Percentiles rank a stretch among this genome's conserved stretches.
phyloP scores from a whole-genome alignment of 1,140 invertebrate genomes.

The Bombus haemorrhoidalis region DNA sequence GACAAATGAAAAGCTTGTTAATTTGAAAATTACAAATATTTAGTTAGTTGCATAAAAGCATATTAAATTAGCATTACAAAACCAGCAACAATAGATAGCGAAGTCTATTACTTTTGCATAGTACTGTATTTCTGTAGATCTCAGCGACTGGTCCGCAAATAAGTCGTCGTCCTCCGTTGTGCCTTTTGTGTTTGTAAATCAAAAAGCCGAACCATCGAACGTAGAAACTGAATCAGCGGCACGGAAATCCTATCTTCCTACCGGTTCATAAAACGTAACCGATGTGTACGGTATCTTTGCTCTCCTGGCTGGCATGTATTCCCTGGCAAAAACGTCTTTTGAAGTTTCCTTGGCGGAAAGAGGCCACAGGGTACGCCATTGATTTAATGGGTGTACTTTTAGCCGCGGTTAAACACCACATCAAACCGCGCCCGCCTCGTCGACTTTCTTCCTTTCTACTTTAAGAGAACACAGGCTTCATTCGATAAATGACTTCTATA shows the following conservation, averaged over 20 bases:
- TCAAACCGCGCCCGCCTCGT: slow-evolving; percentile 50
- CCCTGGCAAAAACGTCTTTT: slow-evolving; percentile 63
- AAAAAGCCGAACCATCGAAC: slow-evolving; percentile 6
- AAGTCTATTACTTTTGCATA: neutral
- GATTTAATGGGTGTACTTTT: slow-evolving; percentile 65
- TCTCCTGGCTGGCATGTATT: slow-evolving; percentile 11
- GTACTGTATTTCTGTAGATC: neutral
- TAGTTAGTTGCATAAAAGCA: too few species aligned
- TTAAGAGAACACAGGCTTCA: slow-evolving; percentile 41
- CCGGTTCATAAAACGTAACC: slow-evolving; percentile 52
- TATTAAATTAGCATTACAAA: too few species aligned
- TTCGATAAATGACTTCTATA: slow-evolving; percentile 60
- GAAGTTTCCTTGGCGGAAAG: slow-evolving; percentile 58
- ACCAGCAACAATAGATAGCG: neutral
- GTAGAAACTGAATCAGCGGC: slow-evolving; percentile 32
- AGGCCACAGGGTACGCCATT: slow-evolving; percentile 40
- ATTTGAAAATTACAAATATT: too few species aligned
- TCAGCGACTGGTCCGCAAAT: neutral
- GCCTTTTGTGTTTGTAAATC: slow-evolving; percentile 35
- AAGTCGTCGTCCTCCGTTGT: neutral
- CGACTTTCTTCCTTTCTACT: slow-evolving; percentile 32
- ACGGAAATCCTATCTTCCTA: slow-evolving; percentile 37
- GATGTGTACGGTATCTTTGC: slow-evolving; percentile 34
- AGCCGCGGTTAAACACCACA: slow-evolving; percentile 65
- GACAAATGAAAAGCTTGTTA: too few species aligned